Evolutionary conservation across 2,797 vertebrate species (phyloP).

Genomic region (Hemitrygon akajei): DNA sequence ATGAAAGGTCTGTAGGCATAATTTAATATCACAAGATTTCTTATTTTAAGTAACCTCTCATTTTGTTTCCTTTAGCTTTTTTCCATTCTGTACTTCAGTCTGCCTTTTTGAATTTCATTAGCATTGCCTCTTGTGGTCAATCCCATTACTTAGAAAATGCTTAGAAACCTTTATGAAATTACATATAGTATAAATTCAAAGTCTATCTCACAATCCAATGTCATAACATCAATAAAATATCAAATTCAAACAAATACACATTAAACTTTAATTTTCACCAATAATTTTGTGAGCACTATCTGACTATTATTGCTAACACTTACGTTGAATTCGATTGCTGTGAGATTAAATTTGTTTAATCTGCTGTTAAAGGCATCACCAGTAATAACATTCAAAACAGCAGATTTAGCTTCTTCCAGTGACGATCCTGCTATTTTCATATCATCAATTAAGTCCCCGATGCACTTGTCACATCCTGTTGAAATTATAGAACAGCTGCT

Average conservation of each 20-base stretch:
- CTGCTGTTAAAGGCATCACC: conserved; percentile 80
- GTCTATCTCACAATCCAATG: background rate
- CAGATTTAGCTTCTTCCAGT: conserved; percentile 72
- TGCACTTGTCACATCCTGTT: conserved; percentile 85
- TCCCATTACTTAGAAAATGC: too few species aligned
- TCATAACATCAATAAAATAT: background rate
- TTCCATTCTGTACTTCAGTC: background rate
- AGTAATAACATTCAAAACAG: conserved; percentile 79
- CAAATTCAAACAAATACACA: background rate
- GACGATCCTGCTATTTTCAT: conserved; percentile 69
- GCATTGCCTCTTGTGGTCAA: background rate
- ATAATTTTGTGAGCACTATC: background rate
- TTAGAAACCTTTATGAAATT: background rate
- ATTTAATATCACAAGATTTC: background rate
- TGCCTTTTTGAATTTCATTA: background rate
- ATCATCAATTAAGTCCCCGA: conserved; percentile 88
- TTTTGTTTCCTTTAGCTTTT: background rate
- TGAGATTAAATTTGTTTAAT: conserved; percentile 79
- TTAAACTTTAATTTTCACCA: background rate
- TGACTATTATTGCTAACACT: background rate
- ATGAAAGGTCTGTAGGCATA: background rate
- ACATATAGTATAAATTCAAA: background rate
- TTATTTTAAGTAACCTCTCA: background rate
- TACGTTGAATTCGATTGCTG: conserved; percentile 68
- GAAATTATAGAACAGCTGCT: conserved; percentile 39